phyloP scores from a whole-genome alignment of 2,888 invertebrate species.

The Dioctria linearis region DNA sequence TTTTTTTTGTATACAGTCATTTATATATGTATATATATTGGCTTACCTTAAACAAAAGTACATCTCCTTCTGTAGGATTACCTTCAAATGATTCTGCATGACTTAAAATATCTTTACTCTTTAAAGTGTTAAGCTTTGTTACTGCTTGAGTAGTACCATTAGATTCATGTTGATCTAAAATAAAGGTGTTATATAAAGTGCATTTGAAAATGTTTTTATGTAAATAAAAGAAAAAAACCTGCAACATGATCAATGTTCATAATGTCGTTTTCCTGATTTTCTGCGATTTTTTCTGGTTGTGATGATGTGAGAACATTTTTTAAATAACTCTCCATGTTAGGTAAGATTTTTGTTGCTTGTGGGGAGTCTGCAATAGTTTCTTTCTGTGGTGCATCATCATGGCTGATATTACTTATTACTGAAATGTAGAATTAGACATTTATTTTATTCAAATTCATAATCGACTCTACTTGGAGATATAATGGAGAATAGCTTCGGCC shows the following conservation, averaged over 20 bases:
- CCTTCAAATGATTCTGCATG: background rate
- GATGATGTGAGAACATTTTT: no score
- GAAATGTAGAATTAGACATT: no score
- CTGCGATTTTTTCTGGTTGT: background rate
- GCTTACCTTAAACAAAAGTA: constrained; percentile 31
- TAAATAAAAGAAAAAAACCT: background rate
- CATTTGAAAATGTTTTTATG: background rate
- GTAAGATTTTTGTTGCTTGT: no score
- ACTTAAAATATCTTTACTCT: constrained; percentile 4
- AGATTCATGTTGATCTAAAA: background rate
- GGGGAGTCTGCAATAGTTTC: no score
- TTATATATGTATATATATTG: background rate
- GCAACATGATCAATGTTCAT: background rate
- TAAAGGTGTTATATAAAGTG: background rate
- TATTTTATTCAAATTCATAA: no score
- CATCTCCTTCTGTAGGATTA: background rate
- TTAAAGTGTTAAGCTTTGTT: background rate
- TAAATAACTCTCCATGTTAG: no score
- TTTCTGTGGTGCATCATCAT: no score
- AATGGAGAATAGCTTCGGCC: no score
- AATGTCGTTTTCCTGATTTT: background rate
- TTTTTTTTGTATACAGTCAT: background rate
- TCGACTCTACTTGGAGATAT: no score
- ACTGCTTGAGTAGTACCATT: background rate
- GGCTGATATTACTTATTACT: no score